Evolutionary conservation across 2,113 vertebrate species (phyloP).

Genomic region (Rhinolophus ferrumequinum): DNA sequence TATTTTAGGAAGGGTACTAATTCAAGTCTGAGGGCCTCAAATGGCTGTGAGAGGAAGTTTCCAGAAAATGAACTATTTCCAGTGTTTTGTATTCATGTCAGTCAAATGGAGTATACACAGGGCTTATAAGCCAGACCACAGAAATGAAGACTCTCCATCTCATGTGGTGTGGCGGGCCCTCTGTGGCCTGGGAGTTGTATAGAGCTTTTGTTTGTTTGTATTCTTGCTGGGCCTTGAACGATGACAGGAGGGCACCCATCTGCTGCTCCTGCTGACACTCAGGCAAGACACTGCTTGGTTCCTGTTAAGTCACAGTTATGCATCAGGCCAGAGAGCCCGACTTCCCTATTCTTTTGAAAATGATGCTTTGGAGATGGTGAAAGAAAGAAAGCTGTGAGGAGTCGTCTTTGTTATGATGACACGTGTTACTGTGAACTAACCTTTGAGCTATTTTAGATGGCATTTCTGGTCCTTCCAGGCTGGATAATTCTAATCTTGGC

Average conservation of each 20-base stretch:
- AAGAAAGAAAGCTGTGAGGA: not conserved
- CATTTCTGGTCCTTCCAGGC: not conserved
- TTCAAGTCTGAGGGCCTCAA: conserved; percentile 65
- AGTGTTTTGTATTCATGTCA: conserved; percentile 68
- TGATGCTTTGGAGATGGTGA: not conserved
- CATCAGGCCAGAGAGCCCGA: not conserved
- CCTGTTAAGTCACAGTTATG: not conserved
- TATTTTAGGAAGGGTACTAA: conserved; percentile 49
- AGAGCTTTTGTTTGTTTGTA: conserved; percentile 66
- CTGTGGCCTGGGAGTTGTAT: conserved; percentile 47
- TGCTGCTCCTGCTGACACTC: not conserved
- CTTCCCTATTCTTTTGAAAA: conserved; percentile 16
- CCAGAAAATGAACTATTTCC: conserved; percentile 74
- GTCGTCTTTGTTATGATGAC: not conserved
- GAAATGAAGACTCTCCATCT: conserved; percentile 21
- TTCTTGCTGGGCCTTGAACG: not conserved
- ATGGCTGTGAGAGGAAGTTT: conserved; percentile 65
- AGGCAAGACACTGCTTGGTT: not conserved
- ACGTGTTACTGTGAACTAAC: not conserved
- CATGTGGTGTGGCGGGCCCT: conserved; percentile 44
- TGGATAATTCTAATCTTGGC: not conserved
- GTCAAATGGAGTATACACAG: conserved; percentile 58
- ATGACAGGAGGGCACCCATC: not conserved
- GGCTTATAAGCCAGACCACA: conserved; percentile 57
- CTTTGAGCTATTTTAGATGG: not conserved